phyloP scores from a whole-genome alignment of 1,140 invertebrate species.

The Drosophila watanabei region DNA sequence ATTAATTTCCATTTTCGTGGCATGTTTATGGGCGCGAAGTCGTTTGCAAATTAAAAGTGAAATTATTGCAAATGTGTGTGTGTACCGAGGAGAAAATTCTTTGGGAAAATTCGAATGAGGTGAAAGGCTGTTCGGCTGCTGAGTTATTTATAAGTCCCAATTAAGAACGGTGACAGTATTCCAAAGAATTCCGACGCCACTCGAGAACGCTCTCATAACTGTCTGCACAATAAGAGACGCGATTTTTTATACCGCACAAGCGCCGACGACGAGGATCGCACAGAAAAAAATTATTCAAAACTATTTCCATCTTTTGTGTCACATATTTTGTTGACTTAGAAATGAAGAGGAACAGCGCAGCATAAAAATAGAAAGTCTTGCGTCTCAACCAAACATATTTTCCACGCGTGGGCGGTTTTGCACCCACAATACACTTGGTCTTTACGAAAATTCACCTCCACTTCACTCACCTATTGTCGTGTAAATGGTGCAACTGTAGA shows the following conservation, averaged over 20 bases:
- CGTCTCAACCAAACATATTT: slow-evolving; percentile 11
- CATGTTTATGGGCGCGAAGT: slow-evolving; percentile 25
- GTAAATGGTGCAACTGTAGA: slow-evolving; percentile 96
- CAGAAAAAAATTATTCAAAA: slow-evolving; percentile 31
- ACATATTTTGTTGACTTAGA: slow-evolving; percentile 35
- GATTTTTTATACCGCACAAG: slow-evolving; percentile 32
- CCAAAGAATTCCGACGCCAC: slow-evolving; percentile 57
- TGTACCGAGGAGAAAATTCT: slow-evolving; percentile 13
- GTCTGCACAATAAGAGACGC: slow-evolving; percentile 41
- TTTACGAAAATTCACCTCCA: neutral
- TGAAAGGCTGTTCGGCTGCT: slow-evolving; percentile 3
- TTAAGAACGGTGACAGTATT: slow-evolving; percentile 70
- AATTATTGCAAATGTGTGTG: slow-evolving; percentile 30
- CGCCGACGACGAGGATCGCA: slow-evolving; percentile 16
- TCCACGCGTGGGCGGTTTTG: slow-evolving; percentile 39
- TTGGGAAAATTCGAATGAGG: slow-evolving; percentile 18
- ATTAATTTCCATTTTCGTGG: slow-evolving; percentile 22
- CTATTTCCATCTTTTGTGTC: slow-evolving; percentile 61
- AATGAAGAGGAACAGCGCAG: slow-evolving; percentile 23
- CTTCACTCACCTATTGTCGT: slow-evolving; percentile 94
- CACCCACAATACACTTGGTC: slow-evolving; percentile 32
- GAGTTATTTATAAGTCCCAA: slow-evolving; percentile 44
- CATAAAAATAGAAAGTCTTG: slow-evolving; percentile 34
- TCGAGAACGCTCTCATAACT: slow-evolving; percentile 49
- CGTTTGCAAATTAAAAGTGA: slow-evolving; percentile 37